These are phyloP conservation scores for Micrasema longulum DNA, from an alignment of 1,140 invertebrate genomes.

Conservation along the genomic window DNA sequence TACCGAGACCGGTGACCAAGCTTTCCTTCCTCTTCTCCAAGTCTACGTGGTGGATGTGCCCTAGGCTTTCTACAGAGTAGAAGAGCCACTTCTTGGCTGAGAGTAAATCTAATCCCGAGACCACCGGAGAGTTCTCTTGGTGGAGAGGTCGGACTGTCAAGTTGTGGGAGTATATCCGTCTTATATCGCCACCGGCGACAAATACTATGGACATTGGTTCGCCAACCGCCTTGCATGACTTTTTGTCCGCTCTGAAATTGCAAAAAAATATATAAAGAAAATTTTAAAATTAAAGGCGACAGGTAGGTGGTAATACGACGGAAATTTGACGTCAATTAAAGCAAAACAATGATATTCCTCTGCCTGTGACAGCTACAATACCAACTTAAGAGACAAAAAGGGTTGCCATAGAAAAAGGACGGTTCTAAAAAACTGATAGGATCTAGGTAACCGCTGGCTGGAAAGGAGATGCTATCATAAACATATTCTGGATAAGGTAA, in stretches of 20 bases:
- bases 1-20: conserved; percentile 69
- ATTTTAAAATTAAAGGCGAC: no score
- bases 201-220: conserved; percentile 66
- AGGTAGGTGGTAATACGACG: no score
- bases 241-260: conserved; percentile 70
- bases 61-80: conserved; percentile 58
- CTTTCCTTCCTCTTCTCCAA: conserved; percentile 19
- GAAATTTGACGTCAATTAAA: no score
- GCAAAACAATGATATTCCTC: no score
- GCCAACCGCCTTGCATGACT: conserved; percentile 77
- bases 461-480: no score
- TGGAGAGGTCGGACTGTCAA: conserved; percentile 58
- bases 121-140: conserved; percentile 60
- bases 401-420: no score
- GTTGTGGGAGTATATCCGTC: conserved; percentile 60
- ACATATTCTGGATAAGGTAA: no score
- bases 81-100: conserved; percentile 57
- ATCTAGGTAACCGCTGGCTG: no score
- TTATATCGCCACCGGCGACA: conserved; percentile 66
- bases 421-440: no score
- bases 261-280: no score
- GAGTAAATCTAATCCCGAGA: conserved; percentile 68
- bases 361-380: no score
- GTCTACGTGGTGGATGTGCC: conserved; percentile 38
- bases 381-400: no score